phyloP scores from a whole-genome alignment of 2,113 vertebrate species.

The Capra hircus region DNA sequence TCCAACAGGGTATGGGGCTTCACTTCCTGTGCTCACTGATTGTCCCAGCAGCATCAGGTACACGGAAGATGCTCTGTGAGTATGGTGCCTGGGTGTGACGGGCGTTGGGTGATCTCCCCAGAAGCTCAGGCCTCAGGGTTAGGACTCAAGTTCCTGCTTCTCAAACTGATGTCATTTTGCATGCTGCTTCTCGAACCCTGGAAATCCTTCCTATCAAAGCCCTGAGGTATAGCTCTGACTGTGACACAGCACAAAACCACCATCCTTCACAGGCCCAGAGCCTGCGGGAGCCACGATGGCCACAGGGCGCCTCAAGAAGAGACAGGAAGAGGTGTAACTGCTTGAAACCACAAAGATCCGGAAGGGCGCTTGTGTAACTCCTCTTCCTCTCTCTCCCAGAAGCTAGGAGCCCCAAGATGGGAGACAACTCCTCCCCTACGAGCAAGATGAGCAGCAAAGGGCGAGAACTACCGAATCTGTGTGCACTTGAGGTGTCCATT shows the following conservation, averaged over 20 bases:
- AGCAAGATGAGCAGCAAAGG: not conserved
- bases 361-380: not conserved
- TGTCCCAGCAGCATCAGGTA: not conserved
- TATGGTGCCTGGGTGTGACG: fast-evolving
- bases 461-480: fast-evolving
- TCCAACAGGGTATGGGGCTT: too few species aligned
- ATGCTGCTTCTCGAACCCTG: not conserved
- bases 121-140: not conserved
- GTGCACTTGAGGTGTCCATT: fast-evolving
- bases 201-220: not conserved
- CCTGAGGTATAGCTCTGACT: not conserved
- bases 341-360: conserved; percentile 5
- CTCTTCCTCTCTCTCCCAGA: not conserved
- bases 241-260: not conserved
- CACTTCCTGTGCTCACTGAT: not conserved
- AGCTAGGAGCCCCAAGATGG: not conserved
- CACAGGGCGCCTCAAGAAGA: not conserved
- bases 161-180: not conserved
- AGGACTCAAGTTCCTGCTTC: not conserved
- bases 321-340: conserved; percentile 59
- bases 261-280: not conserved
- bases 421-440: not conserved
- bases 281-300: not conserved
- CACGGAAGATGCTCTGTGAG: fast-evolving
- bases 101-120: fast-evolving